Percentiles rank a stretch among this genome's conserved stretches.
phyloP scores from a whole-genome alignment of 1,140 invertebrate species.

The Micrasema longulum region DNA sequence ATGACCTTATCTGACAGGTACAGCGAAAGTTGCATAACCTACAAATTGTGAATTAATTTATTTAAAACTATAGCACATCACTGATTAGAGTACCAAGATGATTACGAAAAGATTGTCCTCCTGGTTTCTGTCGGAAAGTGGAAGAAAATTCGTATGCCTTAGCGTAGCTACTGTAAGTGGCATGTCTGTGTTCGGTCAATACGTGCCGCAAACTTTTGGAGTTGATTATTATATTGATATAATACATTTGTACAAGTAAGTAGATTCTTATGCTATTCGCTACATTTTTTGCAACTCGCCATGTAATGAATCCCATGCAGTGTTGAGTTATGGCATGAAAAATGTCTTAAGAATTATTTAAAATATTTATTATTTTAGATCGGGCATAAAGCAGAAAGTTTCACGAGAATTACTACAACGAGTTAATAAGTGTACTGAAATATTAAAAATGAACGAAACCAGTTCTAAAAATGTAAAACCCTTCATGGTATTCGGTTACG shows the following conservation, averaged over 20 bases:
- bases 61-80: no score
- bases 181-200: neutral
- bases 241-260: conserved; percentile 41
- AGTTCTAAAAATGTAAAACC: conserved; percentile 64
- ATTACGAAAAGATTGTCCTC: neutral
- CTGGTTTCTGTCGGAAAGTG: conserved; percentile 20
- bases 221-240: conserved; percentile 26
- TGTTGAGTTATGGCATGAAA: no score
- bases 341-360: no score
- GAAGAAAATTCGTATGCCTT: neutral
- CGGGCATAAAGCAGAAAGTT: conserved; percentile 22
- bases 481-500: conserved; percentile 75
- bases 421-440: conserved; percentile 67
- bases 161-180: neutral
- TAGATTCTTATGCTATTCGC: no score
- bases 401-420: conserved; percentile 48
- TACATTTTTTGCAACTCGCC: no score
- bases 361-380: conserved; percentile 39
- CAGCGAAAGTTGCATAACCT: no score
- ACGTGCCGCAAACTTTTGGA: conserved; percentile 24
- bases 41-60: no score
- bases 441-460: conserved; percentile 63
- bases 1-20: no score
- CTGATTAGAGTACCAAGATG: conserved; percentile 4
- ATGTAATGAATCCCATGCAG: no score